A percentile compares a stretch with the other conserved stretches of the same genome.
Conservation (phyloP, 37 sponge, comb jelly and placozoan genomes). For the Diacarnus erythraeanus region DNA sequence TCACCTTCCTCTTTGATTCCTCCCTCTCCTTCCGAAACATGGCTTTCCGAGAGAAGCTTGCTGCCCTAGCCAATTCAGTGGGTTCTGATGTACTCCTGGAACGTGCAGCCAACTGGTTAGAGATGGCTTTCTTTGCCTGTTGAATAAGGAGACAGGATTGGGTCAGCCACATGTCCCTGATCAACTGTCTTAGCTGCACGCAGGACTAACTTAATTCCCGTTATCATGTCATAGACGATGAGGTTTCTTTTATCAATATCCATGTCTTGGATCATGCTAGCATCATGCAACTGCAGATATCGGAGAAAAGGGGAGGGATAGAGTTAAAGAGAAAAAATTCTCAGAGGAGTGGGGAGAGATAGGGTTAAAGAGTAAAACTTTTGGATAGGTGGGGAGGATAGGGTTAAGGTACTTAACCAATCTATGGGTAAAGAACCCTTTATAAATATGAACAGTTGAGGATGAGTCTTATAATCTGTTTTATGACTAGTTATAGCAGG, state of each 20-base stretch:
- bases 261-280: conserved; percentile 49
- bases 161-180: conserved; percentile 31
- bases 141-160: conserved; percentile 12
- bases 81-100: conserved; percentile 16
- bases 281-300: conserved; percentile 42
- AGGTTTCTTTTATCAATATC: conserved; percentile 29
- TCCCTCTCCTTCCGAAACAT: background rate
- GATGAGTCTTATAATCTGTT: no score
- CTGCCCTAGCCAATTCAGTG: background rate
- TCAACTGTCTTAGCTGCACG: conserved; percentile 14
- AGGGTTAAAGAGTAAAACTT: no score
- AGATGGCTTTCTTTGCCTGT: conserved; percentile 14
- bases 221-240: conserved; percentile 52
- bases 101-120: background rate
- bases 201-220: conserved; percentile 60
- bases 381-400: background rate
- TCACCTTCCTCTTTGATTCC: background rate
- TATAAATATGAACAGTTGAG: no score
- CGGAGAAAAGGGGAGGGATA: no score
- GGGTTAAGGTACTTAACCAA: no score
- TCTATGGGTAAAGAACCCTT: no score
- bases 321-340: no score
- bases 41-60: background rate
- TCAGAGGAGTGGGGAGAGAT: background rate
- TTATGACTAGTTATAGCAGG: no score